phyloP scores from a whole-genome alignment of 37 sponge, comb jelly and placozoan species.

The Bolinopsis microptera region DNA sequence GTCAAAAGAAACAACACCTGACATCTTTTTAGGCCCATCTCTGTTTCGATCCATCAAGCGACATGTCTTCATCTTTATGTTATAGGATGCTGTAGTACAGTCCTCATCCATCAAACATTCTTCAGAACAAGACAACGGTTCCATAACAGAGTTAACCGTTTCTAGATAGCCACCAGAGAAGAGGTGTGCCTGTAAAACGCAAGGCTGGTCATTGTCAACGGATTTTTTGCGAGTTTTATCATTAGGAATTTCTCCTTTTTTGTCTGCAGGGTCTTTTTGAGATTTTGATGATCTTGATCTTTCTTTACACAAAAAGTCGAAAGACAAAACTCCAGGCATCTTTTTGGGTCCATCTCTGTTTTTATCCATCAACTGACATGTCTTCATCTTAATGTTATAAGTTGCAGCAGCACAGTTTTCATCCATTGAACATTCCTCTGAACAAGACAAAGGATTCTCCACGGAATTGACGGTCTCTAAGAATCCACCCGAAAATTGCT shows the following conservation, averaged over 20 bases:
- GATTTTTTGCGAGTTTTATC: background rate
- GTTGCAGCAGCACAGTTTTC: slow-evolving; percentile 9
- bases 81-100: slow-evolving; percentile 4
- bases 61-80: background rate
- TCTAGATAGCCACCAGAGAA: background rate
- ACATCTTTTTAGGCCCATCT: background rate
- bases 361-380: background rate
- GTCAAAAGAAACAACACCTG: background rate
- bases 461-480: background rate
- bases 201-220: background rate
- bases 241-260: background rate
- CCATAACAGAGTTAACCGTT: background rate
- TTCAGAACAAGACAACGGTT: background rate
- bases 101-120: background rate
- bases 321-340: background rate
- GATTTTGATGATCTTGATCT: no score
- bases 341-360: background rate
- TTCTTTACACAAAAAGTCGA: background rate
- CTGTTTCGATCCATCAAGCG: background rate
- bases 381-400: background rate
- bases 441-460: background rate
- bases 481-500: background rate
- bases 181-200: background rate
- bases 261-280: background rate
- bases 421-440: slow-evolving; percentile 18